These are phyloP conservation scores for Drosophila novamexicana DNA, from an alignment of 1,140 invertebrate species.

Conservation along the genomic window DNA sequence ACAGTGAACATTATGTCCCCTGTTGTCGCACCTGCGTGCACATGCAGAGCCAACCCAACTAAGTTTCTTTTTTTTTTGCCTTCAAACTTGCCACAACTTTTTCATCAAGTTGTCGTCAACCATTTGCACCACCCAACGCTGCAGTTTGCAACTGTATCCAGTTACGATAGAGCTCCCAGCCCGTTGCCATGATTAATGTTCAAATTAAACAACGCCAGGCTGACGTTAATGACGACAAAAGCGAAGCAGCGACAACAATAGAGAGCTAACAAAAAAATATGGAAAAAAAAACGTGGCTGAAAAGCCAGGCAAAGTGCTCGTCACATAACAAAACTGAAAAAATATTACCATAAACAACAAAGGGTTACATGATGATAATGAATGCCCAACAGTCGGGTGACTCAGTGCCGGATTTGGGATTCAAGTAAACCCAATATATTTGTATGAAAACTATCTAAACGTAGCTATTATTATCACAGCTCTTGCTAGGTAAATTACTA, in stretches of 20 bases:
- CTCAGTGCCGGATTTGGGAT: slow-evolving; percentile 10
- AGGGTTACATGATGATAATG: slow-evolving; percentile 30
- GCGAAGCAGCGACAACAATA: slow-evolving; percentile 56
- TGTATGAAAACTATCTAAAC: slow-evolving; percentile 4
- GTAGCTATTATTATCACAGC: background rate
- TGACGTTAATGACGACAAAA: slow-evolving; percentile 80
- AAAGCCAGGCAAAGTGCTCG: slow-evolving; percentile 37
- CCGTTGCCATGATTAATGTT: slow-evolving; percentile 69
- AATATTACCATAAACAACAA: slow-evolving; percentile 40
- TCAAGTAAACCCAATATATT: background rate
- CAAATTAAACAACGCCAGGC: slow-evolving; percentile 73
- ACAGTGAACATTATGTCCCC: slow-evolving; percentile 3
- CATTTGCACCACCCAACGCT: slow-evolving; percentile 15
- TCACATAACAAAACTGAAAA: slow-evolving; percentile 32
- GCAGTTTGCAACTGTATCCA: slow-evolving; percentile 43
- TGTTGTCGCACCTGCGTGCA: slow-evolving; percentile 9
- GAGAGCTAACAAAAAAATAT: slow-evolving; percentile 6
- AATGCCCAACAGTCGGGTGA: slow-evolving; percentile 33
- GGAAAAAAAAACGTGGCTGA: slow-evolving; percentile 19
- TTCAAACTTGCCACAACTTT: slow-evolving; percentile 49
- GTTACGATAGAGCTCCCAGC: slow-evolving; percentile 30
- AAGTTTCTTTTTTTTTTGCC: slow-evolving; percentile 2
- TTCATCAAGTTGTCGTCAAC: slow-evolving; percentile 47
- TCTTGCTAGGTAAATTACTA: slow-evolving; percentile 3
- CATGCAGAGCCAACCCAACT: background rate